Base-by-base conservation (phyloP, 2,888 invertebrate species). In the Suillia variegata region DNA sequence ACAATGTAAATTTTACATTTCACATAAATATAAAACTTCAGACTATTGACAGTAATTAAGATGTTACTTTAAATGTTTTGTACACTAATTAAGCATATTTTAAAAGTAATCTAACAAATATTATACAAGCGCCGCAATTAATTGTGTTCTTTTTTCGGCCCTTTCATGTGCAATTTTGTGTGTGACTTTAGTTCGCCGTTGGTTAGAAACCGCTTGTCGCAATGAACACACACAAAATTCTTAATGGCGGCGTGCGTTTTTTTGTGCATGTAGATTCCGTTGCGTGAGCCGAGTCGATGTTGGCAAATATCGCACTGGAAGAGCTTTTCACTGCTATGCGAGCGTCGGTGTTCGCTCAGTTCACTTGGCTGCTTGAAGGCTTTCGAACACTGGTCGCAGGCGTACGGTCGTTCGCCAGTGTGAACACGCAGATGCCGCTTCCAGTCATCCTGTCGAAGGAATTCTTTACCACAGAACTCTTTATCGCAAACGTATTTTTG, bases 211-310 rank as follows among this genome's bases (percentile, higher is more conserved):
- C 47, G 13, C 47, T 61, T 61, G 8, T 48, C 54, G n/a, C 57
- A 61, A 1, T 49, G 2, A 6, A 3, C 5, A 31, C 61, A 61
- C n/a, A 13, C 34, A 21, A 33, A 53, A 6, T 56, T 38, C 54
- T 54, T 61, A 8, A 42, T 34, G 8, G 56, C 47, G 53, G 31
- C 52, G 38, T 63, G 61, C 2, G 42, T 15, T 45, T 62, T 64
- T 48, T 50, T 64, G 21, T 67, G 67, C 15, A 64, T 52, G 50
- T 67, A 63, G 4, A 67, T 47, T 3, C 64, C 64, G 45, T 59
- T 62, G 18, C 66, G 61, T 4, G 67, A 66, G 22, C 34, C 20
- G 17, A 62, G 54, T 33, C 18, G 21, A 18, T 54, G 33, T 8
- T 59, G 55, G 45, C 67, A 67, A 21, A 63, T 33, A 34, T 31